A percentile compares a stretch with the other conserved stretches of the same genome.
phyloP scores from a whole-genome alignment of 1,140 invertebrate genomes.

The Drosophila neocordata region DNA sequence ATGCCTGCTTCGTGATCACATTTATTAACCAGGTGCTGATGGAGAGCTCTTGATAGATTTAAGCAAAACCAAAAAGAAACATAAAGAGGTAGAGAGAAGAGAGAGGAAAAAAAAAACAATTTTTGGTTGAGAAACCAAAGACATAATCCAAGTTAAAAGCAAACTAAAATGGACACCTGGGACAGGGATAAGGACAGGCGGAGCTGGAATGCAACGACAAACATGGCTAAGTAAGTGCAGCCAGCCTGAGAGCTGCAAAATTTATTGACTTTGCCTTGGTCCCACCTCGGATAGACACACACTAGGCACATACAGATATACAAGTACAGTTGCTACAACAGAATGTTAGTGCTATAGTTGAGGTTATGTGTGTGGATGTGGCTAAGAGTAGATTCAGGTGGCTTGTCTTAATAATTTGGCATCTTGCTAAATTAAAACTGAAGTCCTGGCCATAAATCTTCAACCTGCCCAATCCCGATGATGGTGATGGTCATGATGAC shows the following conservation, averaged over 20 bases:
- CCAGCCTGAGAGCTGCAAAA: conserved; percentile 61
- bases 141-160: conserved; percentile 71
- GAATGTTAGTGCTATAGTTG: conserved; percentile 5
- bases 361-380: conserved; percentile 1
- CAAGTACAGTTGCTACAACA: not conserved
- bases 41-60: conserved; percentile 3
- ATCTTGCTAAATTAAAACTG: conserved; percentile 70
- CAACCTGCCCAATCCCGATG: conserved; percentile 9
- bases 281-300: not conserved
- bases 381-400: conserved; percentile 11
- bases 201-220: conserved; percentile 26
- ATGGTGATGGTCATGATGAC: conserved; percentile 27
- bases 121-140: conserved; percentile 61
- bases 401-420: conserved; percentile 66
- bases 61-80: not conserved
- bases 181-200: conserved; percentile 31
- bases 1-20: conserved; percentile 73
- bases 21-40: conserved; percentile 36
- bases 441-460: conserved; percentile 67
- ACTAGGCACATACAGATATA: not conserved
- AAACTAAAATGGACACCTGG: conserved; percentile 75
- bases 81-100: not conserved
- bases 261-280: conserved; percentile 74
- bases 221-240: conserved; percentile 64
- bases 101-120: not conserved